These are phyloP conservation scores for Xestia c-nigrum DNA, from an alignment of 2,888 invertebrate species.

Conservation along the genomic window DNA sequence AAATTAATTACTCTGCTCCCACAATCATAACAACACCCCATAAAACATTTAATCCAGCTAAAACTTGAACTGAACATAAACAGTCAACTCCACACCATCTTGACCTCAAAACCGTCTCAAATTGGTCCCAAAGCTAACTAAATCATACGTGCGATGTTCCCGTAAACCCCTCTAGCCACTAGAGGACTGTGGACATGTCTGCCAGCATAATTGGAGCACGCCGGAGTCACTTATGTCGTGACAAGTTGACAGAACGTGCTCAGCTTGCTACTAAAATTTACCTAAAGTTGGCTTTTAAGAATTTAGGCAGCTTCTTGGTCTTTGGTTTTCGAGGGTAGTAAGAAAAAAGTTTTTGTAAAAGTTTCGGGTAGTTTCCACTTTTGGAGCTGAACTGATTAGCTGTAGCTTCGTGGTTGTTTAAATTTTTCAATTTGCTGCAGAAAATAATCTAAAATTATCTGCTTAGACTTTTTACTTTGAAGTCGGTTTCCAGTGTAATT, in stretches of 20 bases:
- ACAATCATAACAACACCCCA: conserved; percentile 28
- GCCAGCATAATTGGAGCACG: conserved; percentile 69
- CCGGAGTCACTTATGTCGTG: conserved; percentile 68
- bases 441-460: neutral
- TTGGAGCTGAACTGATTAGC: neutral
- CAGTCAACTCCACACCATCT: conserved; percentile 57
- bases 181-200: conserved; percentile 68
- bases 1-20: conserved; percentile 18
- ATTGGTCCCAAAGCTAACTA: conserved; percentile 67
- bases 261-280: conserved; percentile 65
- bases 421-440: conserved; percentile 7
- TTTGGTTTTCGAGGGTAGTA: conserved; percentile 24
- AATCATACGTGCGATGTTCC: conserved; percentile 68
- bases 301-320: conserved; percentile 40
- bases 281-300: conserved; percentile 64
- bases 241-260: conserved; percentile 69
- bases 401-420: neutral
- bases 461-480: neutral
- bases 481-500: neutral
- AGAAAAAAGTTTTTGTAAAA: conserved; percentile 35
- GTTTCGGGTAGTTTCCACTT: conserved; percentile 23
- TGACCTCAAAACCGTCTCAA: conserved; percentile 66
- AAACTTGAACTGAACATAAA: conserved; percentile 50
- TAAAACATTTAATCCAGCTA: conserved; percentile 38
- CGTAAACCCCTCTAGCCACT: conserved; percentile 64